Base-by-base conservation (phyloP, 2,888 invertebrate species). In the Nephrotoma appendiculata region DNA sequence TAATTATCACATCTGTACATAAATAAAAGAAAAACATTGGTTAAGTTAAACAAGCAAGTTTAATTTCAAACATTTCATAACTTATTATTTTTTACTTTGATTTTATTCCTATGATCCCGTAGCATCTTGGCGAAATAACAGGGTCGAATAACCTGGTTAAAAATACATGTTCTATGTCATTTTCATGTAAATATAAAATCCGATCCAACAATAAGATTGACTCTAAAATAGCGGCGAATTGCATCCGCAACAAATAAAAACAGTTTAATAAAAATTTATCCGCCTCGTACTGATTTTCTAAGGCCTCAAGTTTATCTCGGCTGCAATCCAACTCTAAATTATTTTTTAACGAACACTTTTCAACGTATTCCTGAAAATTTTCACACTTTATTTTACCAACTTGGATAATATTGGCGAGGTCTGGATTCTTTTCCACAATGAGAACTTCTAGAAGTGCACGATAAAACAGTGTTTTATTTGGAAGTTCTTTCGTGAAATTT, bases 91-190 rank as follows among this genome's bases (percentile, higher is more conserved):
- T 71, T 31, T 71, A 71, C 3, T 85, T 87, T 89, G 89, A 92
- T 89, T 93, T 94, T 83, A 93, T 89, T 88, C 95, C 94, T 87
- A 96, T 92, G 89, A 97, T 93, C 71, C 94, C 95, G 91, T 95
- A 96, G 92, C 96, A 96, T 88, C 98, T 92, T 3, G 98, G 98
- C 0, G 98, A 98, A 87, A 95, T 91, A 0, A 96, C 93, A 6
- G 97, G 96, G 92, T 98, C 96, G 92, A 98, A 98, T 87, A 98
- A 91, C 89, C 95, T 94, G 41, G 97, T 94, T 87, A 98, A 90
- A 92, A 93, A 94, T 19, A 94, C 93, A 88, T 93, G 92, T 7
- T 92, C 89, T 89, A 92, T 92, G 2, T 93, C 93, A 89, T 92
- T 92, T 89, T 97, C 96, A 87, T 94, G 91, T 44, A 98, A 93